A percentile compares a stretch with the other conserved stretches of the same genome.
These are phyloP conservation scores for Drosophila bocqueti DNA, from an alignment of 1,140 invertebrate species.

Conservation along the genomic window DNA sequence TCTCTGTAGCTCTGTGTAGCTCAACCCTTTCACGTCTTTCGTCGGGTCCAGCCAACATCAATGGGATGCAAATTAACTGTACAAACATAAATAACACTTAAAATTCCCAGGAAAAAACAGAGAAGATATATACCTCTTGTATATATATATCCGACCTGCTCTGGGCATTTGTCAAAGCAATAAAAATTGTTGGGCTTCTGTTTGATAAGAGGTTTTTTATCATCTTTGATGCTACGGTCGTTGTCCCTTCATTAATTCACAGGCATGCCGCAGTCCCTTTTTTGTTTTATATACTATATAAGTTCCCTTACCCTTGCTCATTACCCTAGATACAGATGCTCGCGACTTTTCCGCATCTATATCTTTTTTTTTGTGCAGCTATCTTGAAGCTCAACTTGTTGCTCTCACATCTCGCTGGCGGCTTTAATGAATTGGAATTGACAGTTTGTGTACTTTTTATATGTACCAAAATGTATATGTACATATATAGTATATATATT, in stretches of 20 bases:
- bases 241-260: conserved; percentile 73
- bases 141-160: neutral
- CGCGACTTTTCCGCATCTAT: conserved; percentile 36
- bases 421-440: conserved; percentile 67
- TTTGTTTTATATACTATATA: conserved; percentile 3
- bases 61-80: conserved; percentile 83
- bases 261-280: conserved; percentile 50
- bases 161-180: conserved; percentile 77
- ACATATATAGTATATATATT: conserved; percentile 19
- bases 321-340: conserved; percentile 61
- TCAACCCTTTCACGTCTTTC: conserved; percentile 40
- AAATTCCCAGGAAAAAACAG: conserved; percentile 67
- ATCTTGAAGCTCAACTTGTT: conserved; percentile 59
- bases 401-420: conserved; percentile 14
- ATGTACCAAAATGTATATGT: neutral
- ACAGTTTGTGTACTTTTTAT: conserved; percentile 43
- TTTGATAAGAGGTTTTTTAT: conserved; percentile 61
- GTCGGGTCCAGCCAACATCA: conserved; percentile 63
- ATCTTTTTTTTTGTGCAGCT: conserved; percentile 15
- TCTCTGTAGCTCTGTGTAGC: neutral
- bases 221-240: conserved; percentile 35
- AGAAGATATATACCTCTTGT: conserved; percentile 11
- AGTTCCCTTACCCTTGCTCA: conserved; percentile 40
- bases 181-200: conserved; percentile 75
- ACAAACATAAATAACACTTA: conserved; percentile 83